A percentile compares a stretch with the other conserved stretches of the same genome.
phyloP scores from a whole-genome alignment of 2,113 vertebrate species.

The Cryptotis parvus region DNA sequence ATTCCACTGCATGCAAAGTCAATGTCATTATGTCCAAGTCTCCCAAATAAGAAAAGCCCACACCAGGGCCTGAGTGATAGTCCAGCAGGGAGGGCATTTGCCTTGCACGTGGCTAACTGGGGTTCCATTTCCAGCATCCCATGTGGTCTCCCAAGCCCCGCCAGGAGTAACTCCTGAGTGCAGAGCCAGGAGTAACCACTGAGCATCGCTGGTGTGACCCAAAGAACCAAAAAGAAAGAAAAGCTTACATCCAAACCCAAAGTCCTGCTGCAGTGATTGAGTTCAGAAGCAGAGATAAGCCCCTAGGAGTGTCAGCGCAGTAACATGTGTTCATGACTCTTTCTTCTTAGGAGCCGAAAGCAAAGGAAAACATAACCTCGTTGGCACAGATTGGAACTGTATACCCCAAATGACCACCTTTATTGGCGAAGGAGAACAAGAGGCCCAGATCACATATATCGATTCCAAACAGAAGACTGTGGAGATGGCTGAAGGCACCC shows the following conservation, averaged over 20 bases:
- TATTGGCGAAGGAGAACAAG: conserved; percentile 90
- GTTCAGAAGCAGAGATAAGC: not conserved
- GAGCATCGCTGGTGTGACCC: too few relatives aligned
- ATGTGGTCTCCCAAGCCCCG: too few relatives aligned
- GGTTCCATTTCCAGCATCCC: too few relatives aligned
- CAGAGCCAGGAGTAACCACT: too few relatives aligned
- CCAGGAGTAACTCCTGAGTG: too few relatives aligned
- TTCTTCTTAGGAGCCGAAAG: conserved; percentile 89
- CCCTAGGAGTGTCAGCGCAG: not conserved
- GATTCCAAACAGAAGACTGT: conserved; percentile 91
- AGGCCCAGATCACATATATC: conserved; percentile 89
- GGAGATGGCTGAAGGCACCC: conserved; percentile 88
- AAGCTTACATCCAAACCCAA: not conserved
- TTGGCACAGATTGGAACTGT: conserved; percentile 93
- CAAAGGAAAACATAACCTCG: conserved; percentile 92
- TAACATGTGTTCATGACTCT: conserved; percentile 73
- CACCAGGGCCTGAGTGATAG: too few relatives aligned
- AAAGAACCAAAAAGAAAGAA: too few relatives aligned
- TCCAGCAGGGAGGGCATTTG: too few relatives aligned
- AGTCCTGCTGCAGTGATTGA: not conserved
- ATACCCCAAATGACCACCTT: conserved; percentile 93
- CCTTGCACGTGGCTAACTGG: too few relatives aligned
- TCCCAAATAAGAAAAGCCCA: conserved; percentile 61
- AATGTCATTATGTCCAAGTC: conserved; percentile 24
- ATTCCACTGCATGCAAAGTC: not conserved